phyloP scores from a whole-genome alignment of 1,140 invertebrate genomes.

The Sinella curviseta region DNA sequence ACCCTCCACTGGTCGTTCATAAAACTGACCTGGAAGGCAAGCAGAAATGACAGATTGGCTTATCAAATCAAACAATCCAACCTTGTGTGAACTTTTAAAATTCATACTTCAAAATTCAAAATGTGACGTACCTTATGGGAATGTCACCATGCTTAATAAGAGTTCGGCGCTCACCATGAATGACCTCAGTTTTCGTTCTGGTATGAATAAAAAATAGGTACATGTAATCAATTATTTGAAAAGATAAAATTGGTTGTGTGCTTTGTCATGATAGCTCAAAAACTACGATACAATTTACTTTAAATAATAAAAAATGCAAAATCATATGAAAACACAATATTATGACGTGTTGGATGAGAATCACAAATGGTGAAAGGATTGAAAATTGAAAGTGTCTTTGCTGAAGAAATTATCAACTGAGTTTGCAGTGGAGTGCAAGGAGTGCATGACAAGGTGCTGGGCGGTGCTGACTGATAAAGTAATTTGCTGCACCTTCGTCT shows the following conservation, averaged over 20 bases:
- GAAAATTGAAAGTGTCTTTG: too few species aligned
- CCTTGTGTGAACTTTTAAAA: not conserved
- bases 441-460: not conserved
- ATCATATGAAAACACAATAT: too few species aligned
- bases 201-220: not conserved
- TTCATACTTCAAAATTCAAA: not conserved
- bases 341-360: too few species aligned
- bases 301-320: too few species aligned
- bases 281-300: too few species aligned
- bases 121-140: not conserved
- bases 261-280: too few species aligned
- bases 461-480: not conserved
- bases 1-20: slow-evolving; percentile 3
- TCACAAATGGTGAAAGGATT: too few species aligned
- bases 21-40: slow-evolving; percentile 30
- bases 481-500: not conserved
- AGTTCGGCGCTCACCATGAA: not conserved
- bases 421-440: too few species aligned
- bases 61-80: not conserved
- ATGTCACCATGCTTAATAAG: not conserved
- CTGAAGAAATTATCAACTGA: too few species aligned
- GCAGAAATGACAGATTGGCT: too few species aligned
- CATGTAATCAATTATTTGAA: too few species aligned
- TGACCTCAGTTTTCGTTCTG: not conserved
- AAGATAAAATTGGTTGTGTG: too few species aligned